Percentiles rank a stretch among this genome's conserved stretches.
phyloP scores from a whole-genome alignment of 2,113 vertebrate species.

The Pituophis catenifer region DNA sequence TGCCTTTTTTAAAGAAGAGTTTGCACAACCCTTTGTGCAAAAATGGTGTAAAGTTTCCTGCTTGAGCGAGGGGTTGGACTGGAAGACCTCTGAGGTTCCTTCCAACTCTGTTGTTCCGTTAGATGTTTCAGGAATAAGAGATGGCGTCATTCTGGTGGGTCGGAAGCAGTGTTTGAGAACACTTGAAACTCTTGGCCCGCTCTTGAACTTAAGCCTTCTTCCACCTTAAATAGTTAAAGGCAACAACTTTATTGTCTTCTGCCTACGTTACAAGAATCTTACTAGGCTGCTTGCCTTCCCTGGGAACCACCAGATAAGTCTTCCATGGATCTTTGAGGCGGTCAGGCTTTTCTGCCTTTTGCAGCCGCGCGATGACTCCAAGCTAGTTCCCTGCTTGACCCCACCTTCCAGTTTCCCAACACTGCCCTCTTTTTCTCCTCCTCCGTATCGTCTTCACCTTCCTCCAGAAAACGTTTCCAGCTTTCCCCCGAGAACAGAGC shows the following conservation, averaged over 20 bases:
- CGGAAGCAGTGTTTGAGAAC: constrained; percentile 25
- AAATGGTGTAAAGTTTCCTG: too few species aligned
- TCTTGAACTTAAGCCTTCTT: background rate
- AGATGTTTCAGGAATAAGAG: background rate
- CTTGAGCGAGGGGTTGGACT: background rate
- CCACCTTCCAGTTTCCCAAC: background rate
- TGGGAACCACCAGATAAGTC: too few species aligned
- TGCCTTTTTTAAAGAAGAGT: too few species aligned
- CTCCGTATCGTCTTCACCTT: background rate
- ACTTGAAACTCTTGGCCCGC: background rate
- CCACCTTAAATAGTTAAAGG: too few species aligned
- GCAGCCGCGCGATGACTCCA: background rate
- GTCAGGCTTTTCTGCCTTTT: background rate
- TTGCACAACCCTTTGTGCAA: too few species aligned
- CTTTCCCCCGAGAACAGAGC: background rate
- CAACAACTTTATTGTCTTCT: too few species aligned
- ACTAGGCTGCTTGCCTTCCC: too few species aligned
- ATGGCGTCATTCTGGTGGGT: background rate
- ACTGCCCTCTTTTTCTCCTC: background rate
- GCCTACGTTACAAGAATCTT: too few species aligned
- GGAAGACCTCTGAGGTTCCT: background rate
- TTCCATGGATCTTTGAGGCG: too few species aligned
- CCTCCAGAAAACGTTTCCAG: background rate
- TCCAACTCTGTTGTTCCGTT: too few species aligned
- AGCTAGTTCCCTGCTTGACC: background rate